Base-by-base conservation (phyloP, 2,113 vertebrate genomes). In the Halcyon senegalensis region DNA sequence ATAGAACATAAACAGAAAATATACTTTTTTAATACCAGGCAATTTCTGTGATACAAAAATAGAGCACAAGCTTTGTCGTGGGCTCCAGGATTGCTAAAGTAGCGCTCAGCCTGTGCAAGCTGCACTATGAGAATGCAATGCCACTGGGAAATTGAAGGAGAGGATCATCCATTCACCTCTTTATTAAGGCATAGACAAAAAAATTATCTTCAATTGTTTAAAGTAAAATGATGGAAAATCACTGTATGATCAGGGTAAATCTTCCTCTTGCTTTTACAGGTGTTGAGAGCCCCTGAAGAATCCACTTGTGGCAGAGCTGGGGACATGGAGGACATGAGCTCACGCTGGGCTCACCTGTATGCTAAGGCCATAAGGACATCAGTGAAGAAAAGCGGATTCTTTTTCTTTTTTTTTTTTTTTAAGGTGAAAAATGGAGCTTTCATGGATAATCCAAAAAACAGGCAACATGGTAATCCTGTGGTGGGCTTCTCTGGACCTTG, bases 401-500 rank as follows among this genome's bases (percentile, higher is more conserved):
- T 44, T 23, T 28, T 10, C 5, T 43, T 58, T 50, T 37, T 37
- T 2, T 0, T 23, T 28, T 10, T 15, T 43, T 58, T 50, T 43
- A 1, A 21, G 33, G 64, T 8, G 13, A 12, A 37, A 63, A 72
- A 16, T 2, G 2, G 28, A 64, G 28, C 25, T 79, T 94, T 72
- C 9, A 9, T 9, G 39, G 23, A 1, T 41, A 63, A 46, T 24
- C 50, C 21, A 1, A 1, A 43, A 21, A n/a, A 21, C 5, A 72
- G 21, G 12, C 4, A 50, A 64, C 0, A 2, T 3, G 3, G 5
- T 5, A 51, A 69, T 4, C 7, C 9, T 13, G 28, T 16, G 17
- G 5, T 16, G 43, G 58, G 31, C 58, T 78, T 27, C 70, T 69
- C 59, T 51, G 64, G 33, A 37, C 28, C 51, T 70, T 2, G 2